Evolutionary conservation across 2,797 vertebrate species (phyloP).

Genomic region (Chelonia mydas): DNA sequence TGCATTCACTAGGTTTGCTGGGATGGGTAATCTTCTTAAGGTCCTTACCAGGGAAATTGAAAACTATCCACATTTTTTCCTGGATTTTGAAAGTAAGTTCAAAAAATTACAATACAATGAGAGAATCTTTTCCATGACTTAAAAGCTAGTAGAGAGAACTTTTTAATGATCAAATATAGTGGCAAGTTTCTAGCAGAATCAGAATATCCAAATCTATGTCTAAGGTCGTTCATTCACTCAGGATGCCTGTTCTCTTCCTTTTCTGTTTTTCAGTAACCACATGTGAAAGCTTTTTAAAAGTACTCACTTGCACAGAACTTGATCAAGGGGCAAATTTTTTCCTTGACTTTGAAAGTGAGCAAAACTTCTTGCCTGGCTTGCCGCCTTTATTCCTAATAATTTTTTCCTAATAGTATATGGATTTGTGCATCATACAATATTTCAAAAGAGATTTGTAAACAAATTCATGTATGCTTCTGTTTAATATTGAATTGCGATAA

Average conservation of each 20-base stretch:
- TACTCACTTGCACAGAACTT: slow-evolving; percentile 95
- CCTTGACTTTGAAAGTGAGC: slow-evolving; percentile 97
- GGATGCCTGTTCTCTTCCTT: slow-evolving; percentile 68
- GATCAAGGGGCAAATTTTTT: slow-evolving; percentile 96
- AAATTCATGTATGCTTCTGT: slow-evolving; percentile 54
- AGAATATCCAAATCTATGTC: slow-evolving; percentile 52
- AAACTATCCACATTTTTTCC: slow-evolving; percentile 99
- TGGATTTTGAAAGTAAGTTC: slow-evolving; percentile 99
- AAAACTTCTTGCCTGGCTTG: slow-evolving; percentile 82
- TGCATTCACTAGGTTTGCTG: slow-evolving; percentile 95
- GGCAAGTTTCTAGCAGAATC: slow-evolving; percentile 62
- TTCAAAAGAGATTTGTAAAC: slow-evolving; percentile 71
- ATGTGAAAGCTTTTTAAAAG: slow-evolving; percentile 95
- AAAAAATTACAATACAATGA: slow-evolving; percentile 53
- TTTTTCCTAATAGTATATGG: slow-evolving; percentile 75
- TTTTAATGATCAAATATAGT: slow-evolving; percentile 45
- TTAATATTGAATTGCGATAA: slow-evolving; percentile 18
- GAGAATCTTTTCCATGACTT: slow-evolving; percentile 56
- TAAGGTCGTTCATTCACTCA: slow-evolving; percentile 66
- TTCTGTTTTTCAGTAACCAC: slow-evolving; percentile 89
- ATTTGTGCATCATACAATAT: slow-evolving; percentile 62
- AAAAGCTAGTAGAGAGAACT: slow-evolving; percentile 48
- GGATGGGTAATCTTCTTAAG: slow-evolving; percentile 99
- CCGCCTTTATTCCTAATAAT: slow-evolving; percentile 47
- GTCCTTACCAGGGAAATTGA: slow-evolving; percentile 99